A percentile compares a stretch with the other conserved stretches of the same genome.
phyloP scores from a whole-genome alignment of 2,113 vertebrate genomes.

The Ahaetulla prasina region DNA sequence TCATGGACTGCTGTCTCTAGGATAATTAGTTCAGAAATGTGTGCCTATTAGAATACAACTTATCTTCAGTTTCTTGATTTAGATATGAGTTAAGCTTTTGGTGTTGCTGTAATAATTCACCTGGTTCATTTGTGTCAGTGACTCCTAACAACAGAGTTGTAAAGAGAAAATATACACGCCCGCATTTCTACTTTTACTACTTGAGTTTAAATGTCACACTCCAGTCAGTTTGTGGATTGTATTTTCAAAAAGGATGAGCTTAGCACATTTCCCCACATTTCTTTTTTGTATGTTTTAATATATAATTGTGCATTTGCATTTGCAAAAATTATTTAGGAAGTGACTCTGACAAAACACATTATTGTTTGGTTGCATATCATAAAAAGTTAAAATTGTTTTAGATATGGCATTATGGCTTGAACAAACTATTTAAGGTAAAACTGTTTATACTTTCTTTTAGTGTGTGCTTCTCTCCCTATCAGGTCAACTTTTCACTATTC shows the following conservation, averaged over 20 bases:
- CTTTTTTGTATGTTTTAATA: neutral
- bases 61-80: neutral
- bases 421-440: slow-evolving; percentile 6
- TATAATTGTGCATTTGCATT: neutral
- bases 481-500: neutral
- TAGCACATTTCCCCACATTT: neutral
- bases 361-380: neutral
- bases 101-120: neutral
- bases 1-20: neutral
- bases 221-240: neutral
- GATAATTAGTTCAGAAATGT: neutral
- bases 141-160: neutral
- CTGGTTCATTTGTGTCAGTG: neutral
- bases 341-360: neutral
- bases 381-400: neutral
- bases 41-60: neutral
- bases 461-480: neutral
- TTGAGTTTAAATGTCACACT: neutral
- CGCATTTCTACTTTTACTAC: neutral
- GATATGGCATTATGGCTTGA: neutral
- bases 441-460: slow-evolving; percentile 18
- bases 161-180: neutral
- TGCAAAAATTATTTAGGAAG: neutral
- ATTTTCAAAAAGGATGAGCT: neutral
- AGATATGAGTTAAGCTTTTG: neutral